Evolutionary conservation across 2,113 vertebrate species (phyloP), one percentile per base, ranked within the genome.

Genomic region (Thunnus thynnus): DNA sequence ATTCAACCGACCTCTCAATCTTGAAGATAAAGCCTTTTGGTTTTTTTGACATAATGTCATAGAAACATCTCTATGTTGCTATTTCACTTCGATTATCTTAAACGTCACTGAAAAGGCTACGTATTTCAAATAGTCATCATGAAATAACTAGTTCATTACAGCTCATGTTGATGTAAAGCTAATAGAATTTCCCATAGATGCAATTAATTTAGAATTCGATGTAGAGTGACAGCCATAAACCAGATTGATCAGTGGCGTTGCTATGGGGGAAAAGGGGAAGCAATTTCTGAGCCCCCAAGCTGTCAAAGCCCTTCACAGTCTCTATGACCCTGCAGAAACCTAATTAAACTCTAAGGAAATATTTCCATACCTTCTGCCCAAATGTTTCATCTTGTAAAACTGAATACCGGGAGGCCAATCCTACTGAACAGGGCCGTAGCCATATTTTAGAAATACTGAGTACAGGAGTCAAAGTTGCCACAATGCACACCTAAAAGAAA

Each of bases 161-260:
- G n/a, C 47, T 64, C 16, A 11, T 44, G n/a, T 22, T 72, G 7
- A 18, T 67, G 14, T 0, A 57, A 52, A 25, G 36, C 30, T 55
- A 48, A 41, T 0, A 51, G 13, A 30, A 44, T 3, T 63, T 13
- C 8, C 32, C 1, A 4, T 5, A 3, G 1, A 30, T 68, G 57
- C 44, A 44, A 32, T 55, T 60, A 0, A 67, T 22, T 5, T 14
- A 22, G 20, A 67, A 50, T n/a, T 25, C 9, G 13, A 55, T 75
- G 44, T 12, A 68, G 4, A 18, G 3, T n/a, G 20, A 71, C 18
- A 68, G 4, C 13, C 36, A 30, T 32, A 5, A 41, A 30, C 13
- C 9, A 0, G 13, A 5, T 51, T 27, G n/a, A 50, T 60, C 36
- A 2, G 7, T n/a, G 4, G 32, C 0, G 0, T 69, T 30, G 47